Percentiles rank a stretch among this genome's conserved stretches.
Evolutionary conservation across 2,888 invertebrate genomes (phyloP).

Genomic region (Gerris lacustris): DNA sequence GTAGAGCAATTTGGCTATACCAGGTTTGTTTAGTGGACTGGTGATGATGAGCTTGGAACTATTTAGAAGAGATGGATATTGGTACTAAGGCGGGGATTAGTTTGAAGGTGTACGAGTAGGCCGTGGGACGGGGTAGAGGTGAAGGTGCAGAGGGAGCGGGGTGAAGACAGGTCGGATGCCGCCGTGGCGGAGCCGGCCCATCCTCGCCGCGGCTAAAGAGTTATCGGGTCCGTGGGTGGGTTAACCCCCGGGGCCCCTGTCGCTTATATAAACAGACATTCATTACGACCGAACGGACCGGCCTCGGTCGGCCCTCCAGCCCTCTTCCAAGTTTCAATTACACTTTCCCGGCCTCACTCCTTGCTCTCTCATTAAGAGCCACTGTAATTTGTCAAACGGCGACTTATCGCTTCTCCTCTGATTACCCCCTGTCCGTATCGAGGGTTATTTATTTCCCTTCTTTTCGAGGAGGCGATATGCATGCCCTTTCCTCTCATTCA

Average conservation of each 20-base stretch:
- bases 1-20: too few relatives aligned
- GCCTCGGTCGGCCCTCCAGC: background rate
- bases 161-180: background rate
- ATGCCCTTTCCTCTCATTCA: background rate
- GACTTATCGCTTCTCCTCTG: conserved; percentile 16
- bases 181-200: background rate
- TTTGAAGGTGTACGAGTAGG: too few relatives aligned
- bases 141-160: background rate
- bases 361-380: conserved; percentile 21
- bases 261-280: conserved; percentile 10
- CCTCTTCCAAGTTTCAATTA: conserved; percentile 5
- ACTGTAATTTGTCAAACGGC: conserved; percentile 23
- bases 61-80: too few relatives aligned
- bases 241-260: background rate
- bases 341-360: background rate
- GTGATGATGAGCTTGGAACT: too few relatives aligned
- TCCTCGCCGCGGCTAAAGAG: background rate
- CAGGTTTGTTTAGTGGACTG: too few relatives aligned
- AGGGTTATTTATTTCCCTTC: conserved; percentile 2
- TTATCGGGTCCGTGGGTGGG: background rate
- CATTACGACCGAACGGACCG: background rate
- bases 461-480: conserved; percentile 1
- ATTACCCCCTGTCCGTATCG: conserved; percentile 15
- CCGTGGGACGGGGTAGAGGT: background rate
- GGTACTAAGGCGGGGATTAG: too few relatives aligned